Conservation (phyloP, 2,113 vertebrate genomes). For the rat (Rattus norvegicus) region DNA sequence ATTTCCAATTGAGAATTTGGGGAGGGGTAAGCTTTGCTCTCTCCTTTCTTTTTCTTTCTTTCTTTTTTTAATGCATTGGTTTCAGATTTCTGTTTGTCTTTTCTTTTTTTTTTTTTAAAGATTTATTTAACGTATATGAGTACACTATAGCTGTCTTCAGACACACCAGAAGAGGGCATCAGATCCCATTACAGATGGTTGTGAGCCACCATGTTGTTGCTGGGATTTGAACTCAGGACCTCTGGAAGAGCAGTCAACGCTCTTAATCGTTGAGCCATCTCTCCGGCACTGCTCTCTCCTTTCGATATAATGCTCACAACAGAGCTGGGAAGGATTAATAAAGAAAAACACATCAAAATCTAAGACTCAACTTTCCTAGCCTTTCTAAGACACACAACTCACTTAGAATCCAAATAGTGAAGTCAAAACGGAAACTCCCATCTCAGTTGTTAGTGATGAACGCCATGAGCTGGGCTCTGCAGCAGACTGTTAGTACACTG, state of each 20-base stretch:
- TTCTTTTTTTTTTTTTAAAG: no score
- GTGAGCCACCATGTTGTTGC: no score
- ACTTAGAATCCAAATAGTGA: conserved; percentile 20
- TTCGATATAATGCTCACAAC: not conserved
- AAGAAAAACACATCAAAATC: not conserved
- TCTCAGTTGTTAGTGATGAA: not conserved
- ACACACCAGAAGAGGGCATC: no score
- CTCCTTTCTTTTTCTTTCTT: not conserved
- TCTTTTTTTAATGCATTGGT: no score
- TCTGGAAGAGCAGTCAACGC: no score
- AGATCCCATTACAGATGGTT: no score
- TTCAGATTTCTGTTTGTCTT: no score
- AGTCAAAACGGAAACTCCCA: not conserved
- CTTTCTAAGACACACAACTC: conserved; percentile 11
- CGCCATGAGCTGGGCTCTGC: not conserved
- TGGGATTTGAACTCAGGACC: no score
- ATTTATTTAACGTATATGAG: no score
- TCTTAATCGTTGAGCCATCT: no score
- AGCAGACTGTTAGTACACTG: not conserved
- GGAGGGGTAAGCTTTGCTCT: not conserved
- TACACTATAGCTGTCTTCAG: no score
- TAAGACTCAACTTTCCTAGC: not conserved
- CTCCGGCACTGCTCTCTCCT: not conserved
- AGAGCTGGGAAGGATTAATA: not conserved
- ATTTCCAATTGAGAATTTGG: not conserved